These are phyloP conservation scores for Sterrhoptilus dennistouni DNA, from an alignment of 2,113 vertebrate genomes.

Conservation along the genomic window DNA sequence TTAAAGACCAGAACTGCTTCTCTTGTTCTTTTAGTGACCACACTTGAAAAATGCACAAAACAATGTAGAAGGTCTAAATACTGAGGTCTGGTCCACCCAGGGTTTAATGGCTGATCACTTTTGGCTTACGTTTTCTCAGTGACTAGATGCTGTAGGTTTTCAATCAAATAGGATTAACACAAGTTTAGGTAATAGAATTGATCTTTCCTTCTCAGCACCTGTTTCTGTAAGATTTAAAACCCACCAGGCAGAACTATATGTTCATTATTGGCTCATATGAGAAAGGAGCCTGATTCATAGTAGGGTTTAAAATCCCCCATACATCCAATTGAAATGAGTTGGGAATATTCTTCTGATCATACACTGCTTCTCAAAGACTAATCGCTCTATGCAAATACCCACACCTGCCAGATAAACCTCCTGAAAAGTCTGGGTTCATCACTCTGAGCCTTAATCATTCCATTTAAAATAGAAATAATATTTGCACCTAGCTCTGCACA, in stretches of 20 bases:
- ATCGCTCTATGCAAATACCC: background rate
- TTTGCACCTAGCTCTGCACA: background rate
- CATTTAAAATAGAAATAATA: background rate
- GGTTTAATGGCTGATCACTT: background rate
- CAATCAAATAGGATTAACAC: background rate
- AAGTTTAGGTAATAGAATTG: background rate
- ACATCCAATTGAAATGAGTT: background rate
- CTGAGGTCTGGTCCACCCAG: background rate
- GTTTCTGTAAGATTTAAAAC: background rate
- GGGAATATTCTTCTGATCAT: background rate
- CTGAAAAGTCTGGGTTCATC: background rate
- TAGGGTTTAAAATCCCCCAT: background rate
- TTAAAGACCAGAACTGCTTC: background rate
- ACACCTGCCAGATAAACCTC: background rate
- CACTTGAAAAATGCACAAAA: background rate
- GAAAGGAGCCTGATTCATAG: background rate
- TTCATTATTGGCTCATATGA: background rate
- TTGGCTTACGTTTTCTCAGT: background rate
- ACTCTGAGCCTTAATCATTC: background rate
- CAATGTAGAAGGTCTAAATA: background rate
- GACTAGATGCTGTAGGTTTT: background rate
- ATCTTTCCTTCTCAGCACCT: background rate
- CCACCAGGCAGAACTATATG: background rate
- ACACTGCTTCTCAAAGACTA: background rate
- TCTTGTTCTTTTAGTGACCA: background rate